Evolutionary conservation across 1,140 invertebrate species (phyloP).

Genomic region (Trichogramma pretiosum): DNA sequence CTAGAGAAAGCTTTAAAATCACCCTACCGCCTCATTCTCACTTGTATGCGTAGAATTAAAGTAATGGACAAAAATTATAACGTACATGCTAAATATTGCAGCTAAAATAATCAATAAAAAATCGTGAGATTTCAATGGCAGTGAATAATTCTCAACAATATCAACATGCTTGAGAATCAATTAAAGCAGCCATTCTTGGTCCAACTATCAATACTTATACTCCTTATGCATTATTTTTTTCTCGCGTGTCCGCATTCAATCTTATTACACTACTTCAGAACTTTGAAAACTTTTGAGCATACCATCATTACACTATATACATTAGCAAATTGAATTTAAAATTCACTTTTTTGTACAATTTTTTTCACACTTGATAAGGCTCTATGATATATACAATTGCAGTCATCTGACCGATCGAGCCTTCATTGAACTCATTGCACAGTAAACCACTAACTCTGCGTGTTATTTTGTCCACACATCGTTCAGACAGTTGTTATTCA

Average conservation of each 20-base stretch:
- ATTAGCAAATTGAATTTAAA: no score
- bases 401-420: slow-evolving; percentile 13
- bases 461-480: slow-evolving; percentile 69
- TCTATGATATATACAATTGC: no score
- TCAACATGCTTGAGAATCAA: slow-evolving; percentile 1
- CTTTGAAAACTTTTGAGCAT: no score
- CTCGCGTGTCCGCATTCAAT: no score
- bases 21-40: neutral
- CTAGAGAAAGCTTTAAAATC: slow-evolving; percentile 5
- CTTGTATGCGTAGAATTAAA: neutral
- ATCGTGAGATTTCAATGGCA: slow-evolving; percentile 13
- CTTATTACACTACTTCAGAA: no score
- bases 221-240: neutral
- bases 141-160: slow-evolving; percentile 8
- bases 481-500: slow-evolving; percentile 65
- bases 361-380: neutral
- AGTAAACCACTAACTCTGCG: slow-evolving; percentile 43
- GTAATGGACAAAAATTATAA: neutral
- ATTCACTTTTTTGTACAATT: slow-evolving; percentile 9
- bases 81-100: neutral
- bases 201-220: slow-evolving; percentile 7
- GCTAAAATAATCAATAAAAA: neutral
- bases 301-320: no score
- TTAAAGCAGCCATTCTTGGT: slow-evolving; percentile 11
- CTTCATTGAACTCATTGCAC: slow-evolving; percentile 35